A percentile compares a stretch with the other conserved stretches of the same genome.
These are phyloP conservation scores for Beaufortia kweichowensis DNA, from an alignment of 2,113 vertebrate species.

Conservation along the genomic window DNA sequence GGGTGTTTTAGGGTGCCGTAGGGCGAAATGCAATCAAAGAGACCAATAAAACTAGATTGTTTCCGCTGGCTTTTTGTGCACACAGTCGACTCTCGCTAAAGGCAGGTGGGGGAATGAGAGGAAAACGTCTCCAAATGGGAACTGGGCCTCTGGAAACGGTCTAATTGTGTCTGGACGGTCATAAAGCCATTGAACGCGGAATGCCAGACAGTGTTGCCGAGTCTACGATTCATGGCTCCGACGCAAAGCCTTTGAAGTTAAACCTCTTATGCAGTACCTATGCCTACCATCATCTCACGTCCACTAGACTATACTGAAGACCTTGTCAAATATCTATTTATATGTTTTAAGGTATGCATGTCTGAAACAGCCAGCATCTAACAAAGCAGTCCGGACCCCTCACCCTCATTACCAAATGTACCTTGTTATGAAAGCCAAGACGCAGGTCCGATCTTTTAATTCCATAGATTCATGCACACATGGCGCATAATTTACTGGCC, in stretches of 20 bases:
- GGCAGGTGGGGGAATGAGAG: constrained; percentile 88
- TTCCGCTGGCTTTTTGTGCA: constrained; percentile 93
- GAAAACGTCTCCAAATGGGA: constrained; percentile 76
- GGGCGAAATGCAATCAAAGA: constrained; percentile 72
- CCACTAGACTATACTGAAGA: background rate
- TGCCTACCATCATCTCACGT: constrained; percentile 81
- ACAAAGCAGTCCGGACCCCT: background rate
- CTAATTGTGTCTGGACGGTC: constrained; percentile 88
- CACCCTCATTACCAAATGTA: background rate
- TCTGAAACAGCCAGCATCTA: background rate
- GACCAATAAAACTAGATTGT: constrained; percentile 90
- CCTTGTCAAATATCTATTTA: background rate
- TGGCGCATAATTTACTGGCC: background rate
- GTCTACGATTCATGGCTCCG: constrained; percentile 83
- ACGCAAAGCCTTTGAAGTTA: constrained; percentile 84
- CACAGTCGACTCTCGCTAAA: constrained; percentile 78
- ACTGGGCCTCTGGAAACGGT: constrained; percentile 81
- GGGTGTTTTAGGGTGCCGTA: constrained; percentile 74
- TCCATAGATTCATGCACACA: background rate
- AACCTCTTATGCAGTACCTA: constrained; percentile 85
- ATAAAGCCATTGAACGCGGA: constrained; percentile 92
- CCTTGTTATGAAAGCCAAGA: background rate
- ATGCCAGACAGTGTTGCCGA: constrained; percentile 88
- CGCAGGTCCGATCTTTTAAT: background rate
- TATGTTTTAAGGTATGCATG: background rate